Evolutionary conservation across 2,888 invertebrate genomes (phyloP).

Genomic region (Craniophora ligustri): DNA sequence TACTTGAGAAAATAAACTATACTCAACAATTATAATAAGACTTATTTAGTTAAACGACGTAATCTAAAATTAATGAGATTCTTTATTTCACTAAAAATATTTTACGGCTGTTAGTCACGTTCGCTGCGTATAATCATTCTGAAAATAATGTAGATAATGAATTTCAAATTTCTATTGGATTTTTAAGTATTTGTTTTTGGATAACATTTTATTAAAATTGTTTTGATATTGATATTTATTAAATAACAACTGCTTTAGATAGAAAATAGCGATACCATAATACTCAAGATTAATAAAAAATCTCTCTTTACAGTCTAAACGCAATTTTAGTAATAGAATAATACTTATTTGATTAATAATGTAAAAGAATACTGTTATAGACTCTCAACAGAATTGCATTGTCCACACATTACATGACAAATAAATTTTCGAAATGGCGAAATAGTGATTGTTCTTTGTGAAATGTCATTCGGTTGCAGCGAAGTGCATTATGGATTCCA

Average conservation of each 20-base stretch:
- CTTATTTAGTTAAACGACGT: constrained; percentile 21
- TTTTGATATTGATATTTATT: not conserved
- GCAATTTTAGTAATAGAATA: not conserved
- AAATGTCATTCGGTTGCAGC: constrained; percentile 73
- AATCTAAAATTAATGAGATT: constrained; percentile 39
- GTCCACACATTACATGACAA: constrained; percentile 40
- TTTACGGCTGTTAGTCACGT: constrained; percentile 45
- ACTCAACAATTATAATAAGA: constrained; percentile 6
- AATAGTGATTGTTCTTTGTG: constrained; percentile 64
- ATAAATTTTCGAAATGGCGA: constrained; percentile 47
- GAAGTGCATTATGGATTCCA: constrained; percentile 79
- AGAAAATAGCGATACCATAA: not conserved
- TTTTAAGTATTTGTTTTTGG: constrained; percentile 9
- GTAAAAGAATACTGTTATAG: not conserved
- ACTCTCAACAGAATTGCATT: constrained; percentile 15
- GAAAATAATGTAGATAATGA: constrained; percentile 32
- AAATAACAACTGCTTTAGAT: constrained; percentile 2
- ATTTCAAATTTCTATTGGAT: constrained; percentile 25
- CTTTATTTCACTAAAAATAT: constrained; percentile 38
- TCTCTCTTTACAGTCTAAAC: not conserved
- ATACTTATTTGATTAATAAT: not conserved
- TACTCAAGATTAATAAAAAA: not conserved
- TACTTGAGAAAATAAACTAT: constrained; percentile 11
- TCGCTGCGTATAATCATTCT: constrained; percentile 23
- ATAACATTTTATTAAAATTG: constrained; percentile 10